Conservation (phyloP, 2,113 vertebrate genomes). For the Rynchops niger region DNA sequence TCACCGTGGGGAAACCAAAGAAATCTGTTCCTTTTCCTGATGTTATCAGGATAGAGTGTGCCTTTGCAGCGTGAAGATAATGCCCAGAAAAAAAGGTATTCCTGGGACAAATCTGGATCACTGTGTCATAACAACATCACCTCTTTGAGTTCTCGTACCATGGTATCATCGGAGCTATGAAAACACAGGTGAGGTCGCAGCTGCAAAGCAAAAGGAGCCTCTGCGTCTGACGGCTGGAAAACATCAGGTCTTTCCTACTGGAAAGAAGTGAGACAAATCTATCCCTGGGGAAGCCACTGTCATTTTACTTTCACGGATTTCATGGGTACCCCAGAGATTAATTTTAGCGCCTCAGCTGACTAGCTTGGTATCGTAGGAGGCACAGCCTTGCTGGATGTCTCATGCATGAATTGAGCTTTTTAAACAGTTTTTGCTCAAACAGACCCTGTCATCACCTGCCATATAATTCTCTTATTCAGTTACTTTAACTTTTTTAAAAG, state of each 20-base stretch:
- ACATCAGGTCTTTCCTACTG: neutral
- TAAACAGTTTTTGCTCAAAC: neutral
- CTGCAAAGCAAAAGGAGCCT: neutral
- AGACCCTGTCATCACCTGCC: neutral
- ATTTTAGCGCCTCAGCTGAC: neutral
- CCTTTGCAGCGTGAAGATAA: neutral
- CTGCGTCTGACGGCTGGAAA: neutral
- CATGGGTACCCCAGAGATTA: neutral
- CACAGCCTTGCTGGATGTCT: neutral
- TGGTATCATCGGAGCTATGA: neutral
- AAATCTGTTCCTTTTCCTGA: neutral
- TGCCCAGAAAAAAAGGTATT: neutral
- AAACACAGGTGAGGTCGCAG: neutral
- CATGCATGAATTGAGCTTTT: neutral
- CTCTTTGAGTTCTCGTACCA: neutral
- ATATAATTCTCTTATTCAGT: neutral
- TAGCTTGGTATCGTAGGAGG: neutral
- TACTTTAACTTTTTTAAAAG: neutral
- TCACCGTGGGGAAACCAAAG: neutral
- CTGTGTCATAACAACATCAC: neutral
- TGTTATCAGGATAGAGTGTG: neutral
- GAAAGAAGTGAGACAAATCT: neutral
- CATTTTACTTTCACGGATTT: neutral
- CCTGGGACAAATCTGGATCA: neutral
- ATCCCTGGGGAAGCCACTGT: neutral